Evolutionary conservation across 1,140 invertebrate genomes (phyloP).

Genomic region (Meloidogyne floridensis): DNA sequence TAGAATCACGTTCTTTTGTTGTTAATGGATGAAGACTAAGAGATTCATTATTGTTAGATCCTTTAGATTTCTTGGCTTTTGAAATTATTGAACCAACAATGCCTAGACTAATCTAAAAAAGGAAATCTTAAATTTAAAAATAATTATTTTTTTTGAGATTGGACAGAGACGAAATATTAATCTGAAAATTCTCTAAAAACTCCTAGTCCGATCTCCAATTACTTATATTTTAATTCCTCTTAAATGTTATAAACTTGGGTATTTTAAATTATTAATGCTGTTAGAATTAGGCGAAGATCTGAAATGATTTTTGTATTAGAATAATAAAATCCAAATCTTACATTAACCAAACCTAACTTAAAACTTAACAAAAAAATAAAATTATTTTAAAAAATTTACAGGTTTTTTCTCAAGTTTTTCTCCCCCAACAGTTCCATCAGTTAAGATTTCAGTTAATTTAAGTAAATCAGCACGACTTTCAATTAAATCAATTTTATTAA

Average conservation of each 20-base stretch:
- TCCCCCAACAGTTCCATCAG: constrained; percentile 45
- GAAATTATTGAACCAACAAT: constrained; percentile 4
- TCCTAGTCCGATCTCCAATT: no score
- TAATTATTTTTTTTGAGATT: no score
- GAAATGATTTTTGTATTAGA: no score
- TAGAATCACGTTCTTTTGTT: constrained; percentile 37
- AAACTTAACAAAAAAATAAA: no score
- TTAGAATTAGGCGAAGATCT: no score
- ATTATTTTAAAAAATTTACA: constrained; percentile 23
- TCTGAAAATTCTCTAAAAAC: no score
- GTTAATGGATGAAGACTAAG: background rate
- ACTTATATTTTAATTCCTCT: no score
- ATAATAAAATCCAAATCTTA: no score
- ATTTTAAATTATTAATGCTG: no score
- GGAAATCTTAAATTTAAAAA: background rate
- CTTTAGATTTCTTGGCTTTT: constrained; percentile 43
- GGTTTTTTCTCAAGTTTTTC: constrained; percentile 29
- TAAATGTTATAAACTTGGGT: no score
- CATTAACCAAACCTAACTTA: no score
- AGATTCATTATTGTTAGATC: background rate
- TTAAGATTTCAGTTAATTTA: constrained; percentile 44
- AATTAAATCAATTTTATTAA: constrained; percentile 63
- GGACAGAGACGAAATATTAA: no score
- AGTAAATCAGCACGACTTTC: constrained; percentile 45
- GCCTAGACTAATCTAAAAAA: background rate